These are phyloP conservation scores for Hoplostethus atlanticus DNA, from an alignment of 2,797 vertebrate genomes.

Conservation along the genomic window DNA sequence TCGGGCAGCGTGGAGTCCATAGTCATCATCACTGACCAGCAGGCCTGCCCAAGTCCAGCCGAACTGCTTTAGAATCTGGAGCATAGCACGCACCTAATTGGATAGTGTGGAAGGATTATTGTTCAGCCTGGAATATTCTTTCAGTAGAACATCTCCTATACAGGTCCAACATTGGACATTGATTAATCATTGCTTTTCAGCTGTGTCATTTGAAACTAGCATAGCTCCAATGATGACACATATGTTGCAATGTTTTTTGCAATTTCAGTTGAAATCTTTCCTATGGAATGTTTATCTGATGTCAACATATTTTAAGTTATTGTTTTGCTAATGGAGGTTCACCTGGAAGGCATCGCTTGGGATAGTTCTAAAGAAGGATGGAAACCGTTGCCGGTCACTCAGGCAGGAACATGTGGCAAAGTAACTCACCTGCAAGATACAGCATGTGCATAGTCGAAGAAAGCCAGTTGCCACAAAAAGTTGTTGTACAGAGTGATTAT, in stretches of 20 bases:
- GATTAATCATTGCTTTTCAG: too few species aligned
- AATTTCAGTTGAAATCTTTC: neutral
- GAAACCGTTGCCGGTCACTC: constrained; percentile 54
- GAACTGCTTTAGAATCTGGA: neutral
- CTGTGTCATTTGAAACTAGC: constrained; percentile 4
- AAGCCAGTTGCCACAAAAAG: too few species aligned
- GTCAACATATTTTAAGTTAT: neutral
- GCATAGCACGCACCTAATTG: constrained; percentile 61
- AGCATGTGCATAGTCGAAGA: neutral
- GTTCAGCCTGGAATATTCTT: neutral
- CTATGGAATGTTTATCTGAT: neutral
- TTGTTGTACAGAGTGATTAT: too few species aligned
- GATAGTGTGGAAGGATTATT: neutral
- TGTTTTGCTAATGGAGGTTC: neutral
- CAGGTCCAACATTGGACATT: neutral
- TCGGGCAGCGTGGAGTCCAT: too few species aligned
- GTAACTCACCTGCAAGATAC: constrained; percentile 75
- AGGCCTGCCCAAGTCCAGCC: too few species aligned
- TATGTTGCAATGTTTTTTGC: neutral
- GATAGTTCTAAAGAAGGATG: constrained; percentile 75
- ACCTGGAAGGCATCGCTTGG: constrained; percentile 81
- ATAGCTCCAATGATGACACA: neutral
- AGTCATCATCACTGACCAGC: too few species aligned
- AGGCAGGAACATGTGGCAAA: constrained; percentile 74
- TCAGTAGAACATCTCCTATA: neutral